Conservation (phyloP, 2,888 invertebrate species). For the Lypha dubia region DNA sequence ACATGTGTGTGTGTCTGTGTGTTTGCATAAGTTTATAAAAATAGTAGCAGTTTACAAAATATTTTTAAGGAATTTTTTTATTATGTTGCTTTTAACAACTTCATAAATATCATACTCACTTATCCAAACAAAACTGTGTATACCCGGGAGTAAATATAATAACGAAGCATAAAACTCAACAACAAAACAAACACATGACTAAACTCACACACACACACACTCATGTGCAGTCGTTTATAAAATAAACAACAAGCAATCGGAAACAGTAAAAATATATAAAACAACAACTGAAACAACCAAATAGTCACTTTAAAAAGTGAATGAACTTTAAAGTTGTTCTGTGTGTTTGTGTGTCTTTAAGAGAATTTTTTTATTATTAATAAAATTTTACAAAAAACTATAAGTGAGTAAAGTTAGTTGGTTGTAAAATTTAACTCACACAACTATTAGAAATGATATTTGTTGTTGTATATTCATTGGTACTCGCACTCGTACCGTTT, state of each 20-base stretch:
- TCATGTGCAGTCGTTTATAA: too few species aligned
- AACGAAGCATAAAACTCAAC: conserved; percentile 49
- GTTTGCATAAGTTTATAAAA: neutral
- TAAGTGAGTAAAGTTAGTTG: conserved; percentile 33
- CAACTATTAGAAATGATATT: neutral
- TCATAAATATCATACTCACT: conserved; percentile 60
- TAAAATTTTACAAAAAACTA: conserved; percentile 5
- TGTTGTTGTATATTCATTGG: too few species aligned
- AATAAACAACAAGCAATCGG: conserved; percentile 34
- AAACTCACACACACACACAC: neutral
- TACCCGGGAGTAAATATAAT: conserved; percentile 50
- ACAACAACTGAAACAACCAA: conserved; percentile 11
- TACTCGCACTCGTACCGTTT: neutral
- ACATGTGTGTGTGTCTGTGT: neutral
- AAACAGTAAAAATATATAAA: conserved; percentile 18
- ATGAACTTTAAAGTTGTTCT: conserved; percentile 62
- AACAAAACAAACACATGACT: neutral
- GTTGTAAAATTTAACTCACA: neutral
- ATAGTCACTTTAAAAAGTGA: conserved; percentile 56
- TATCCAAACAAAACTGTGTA: conserved; percentile 42
- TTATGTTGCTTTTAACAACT: conserved; percentile 50
- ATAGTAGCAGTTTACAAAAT: conserved; percentile 42
- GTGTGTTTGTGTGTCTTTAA: neutral
- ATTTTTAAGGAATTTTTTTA: conserved; percentile 14
- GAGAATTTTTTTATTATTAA: conserved; percentile 5